Base-by-base conservation (phyloP, 2,113 vertebrate genomes). In the Oenanthe melanoleuca region DNA sequence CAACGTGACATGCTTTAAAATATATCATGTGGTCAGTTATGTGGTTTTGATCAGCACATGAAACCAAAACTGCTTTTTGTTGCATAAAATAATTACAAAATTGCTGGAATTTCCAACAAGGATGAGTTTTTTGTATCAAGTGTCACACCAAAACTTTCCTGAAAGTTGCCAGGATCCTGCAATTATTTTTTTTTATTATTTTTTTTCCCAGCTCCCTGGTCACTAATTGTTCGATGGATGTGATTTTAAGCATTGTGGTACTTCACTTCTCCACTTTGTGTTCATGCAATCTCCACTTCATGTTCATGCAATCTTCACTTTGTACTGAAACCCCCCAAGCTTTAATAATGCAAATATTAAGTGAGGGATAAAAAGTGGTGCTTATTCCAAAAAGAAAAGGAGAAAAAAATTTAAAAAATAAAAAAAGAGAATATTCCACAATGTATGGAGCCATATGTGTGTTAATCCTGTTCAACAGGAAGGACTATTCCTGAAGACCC, bases 1-100 rank as follows among this genome's bases (percentile, higher is more conserved):
- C 11, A 15, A 4, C 3, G 15, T 22, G 34, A 70, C 28, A 42
- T 55, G 9, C 67, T 57, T 63, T 63, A n/a, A 82, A 80, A 47
- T 14, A 8, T 33, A 2, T 40, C 15, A 0, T 10, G 14, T 7
- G 9, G 33, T 80, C 50, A 17, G 0, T 37, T 31, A 61, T 3
- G 25, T 8, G 8, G 25, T 64, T 10, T 6, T 24, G 53, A 80
- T 84, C 40, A 22, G n/a, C 42, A 10, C 42, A 7, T 8, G 3
- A 61, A 59, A 53, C 29, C 33, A 22, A 47, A 61, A 8, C 14
- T 23, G 24, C 33, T 34, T 7, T 1, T 66, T 3, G 1, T 60
- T 31, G 1, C 12, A 1, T 33, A 42, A 65, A 44, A 28, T 34
- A 23, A 10, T 29, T 25, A 21, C 3, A 28, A 56, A 23, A 38